Evolutionary conservation across 2,888 invertebrate species (phyloP), one percentile per base, ranked within the genome.

Genomic region (Cheilosia vulpina): DNA sequence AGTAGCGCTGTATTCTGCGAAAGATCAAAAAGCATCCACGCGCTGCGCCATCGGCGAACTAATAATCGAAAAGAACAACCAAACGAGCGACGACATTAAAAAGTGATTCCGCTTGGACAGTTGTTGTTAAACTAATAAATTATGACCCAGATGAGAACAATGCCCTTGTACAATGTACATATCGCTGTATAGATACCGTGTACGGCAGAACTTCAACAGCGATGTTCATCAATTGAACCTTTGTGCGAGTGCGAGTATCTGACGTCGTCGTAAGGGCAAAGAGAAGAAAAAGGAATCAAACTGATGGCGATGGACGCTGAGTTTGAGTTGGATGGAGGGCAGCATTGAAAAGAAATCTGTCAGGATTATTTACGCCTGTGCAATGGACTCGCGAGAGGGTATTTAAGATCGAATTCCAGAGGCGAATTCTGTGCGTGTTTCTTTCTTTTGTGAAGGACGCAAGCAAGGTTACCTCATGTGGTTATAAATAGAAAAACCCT

Each of bases 81-180:
- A 31, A 31, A 50, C 43, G 75, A 57, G 66, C 53, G 47, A 60
- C 27, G 57, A 79, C 79, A 83, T 83, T 83, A 73, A 83, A 78
- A 84, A 84, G 62, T 84, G 79, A 84, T 79, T 79, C 72, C 53
- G 65, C 69, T 75, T 45, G 83, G 83, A 69, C 73, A 78, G 62
- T 83, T 65, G 73, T 63, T 73, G 84, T 65, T 69, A 68, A 73
- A 78, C 78, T 83, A 84, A 84, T 84, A 84, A 84, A 75, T 84
- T 79, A 84, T 84, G 84, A 75, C 79, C 84, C 84, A 79, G 65
- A 84, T 79, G 84, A 68, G 84, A 75, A 84, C 84, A 84, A 84
- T 79, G 84, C 73, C 58, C 69, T 73, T 58, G 84, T 27, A 27
- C 45, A 21, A 21, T 21, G 60, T 27, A 27, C 27, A 34, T 7